These are phyloP conservation scores for Ceyx melanurus DNA, from an alignment of 2,113 vertebrate genomes.

Conservation along the genomic window DNA sequence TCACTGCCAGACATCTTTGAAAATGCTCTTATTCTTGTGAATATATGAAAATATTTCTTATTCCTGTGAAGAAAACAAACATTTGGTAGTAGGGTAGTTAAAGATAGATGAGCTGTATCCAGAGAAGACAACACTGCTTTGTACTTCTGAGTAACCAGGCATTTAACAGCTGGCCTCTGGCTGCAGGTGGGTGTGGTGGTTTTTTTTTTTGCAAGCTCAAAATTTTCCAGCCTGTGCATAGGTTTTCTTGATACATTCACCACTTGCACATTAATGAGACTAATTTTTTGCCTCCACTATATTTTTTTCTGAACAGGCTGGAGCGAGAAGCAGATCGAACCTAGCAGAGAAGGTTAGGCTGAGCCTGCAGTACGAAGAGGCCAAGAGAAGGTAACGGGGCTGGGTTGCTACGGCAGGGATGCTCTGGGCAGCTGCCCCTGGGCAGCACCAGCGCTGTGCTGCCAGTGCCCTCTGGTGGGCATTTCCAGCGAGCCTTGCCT, in stretches of 20 bases:
- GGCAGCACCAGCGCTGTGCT: neutral
- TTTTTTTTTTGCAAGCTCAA: neutral
- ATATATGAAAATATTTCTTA: too few species aligned
- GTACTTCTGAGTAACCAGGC: neutral
- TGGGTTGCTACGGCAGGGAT: too few species aligned
- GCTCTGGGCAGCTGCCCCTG: too few species aligned
- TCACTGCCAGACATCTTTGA: neutral
- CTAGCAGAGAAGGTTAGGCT: constrained; percentile 85
- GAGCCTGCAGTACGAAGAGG: constrained; percentile 85
- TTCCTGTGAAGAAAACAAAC: neutral
- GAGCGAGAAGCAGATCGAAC: constrained; percentile 76
- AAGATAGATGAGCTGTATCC: neutral
- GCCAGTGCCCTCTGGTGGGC: constrained; percentile 62
- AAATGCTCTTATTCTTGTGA: neutral
- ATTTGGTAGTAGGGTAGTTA: neutral
- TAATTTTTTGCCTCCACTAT: neutral
- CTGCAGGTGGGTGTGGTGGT: neutral
- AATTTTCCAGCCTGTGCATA: neutral
- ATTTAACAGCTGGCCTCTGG: neutral
- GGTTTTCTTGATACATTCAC: neutral
- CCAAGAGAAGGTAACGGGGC: constrained; percentile 80
- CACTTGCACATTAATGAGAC: neutral
- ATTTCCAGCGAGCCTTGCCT: too few species aligned
- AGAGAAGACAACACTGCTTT: neutral
- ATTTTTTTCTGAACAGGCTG: constrained; percentile 59